Evolutionary conservation across 2,888 invertebrate genomes (phyloP), one percentile per base, ranked within the genome.

Genomic region (Mesorhabditis sp.): DNA sequence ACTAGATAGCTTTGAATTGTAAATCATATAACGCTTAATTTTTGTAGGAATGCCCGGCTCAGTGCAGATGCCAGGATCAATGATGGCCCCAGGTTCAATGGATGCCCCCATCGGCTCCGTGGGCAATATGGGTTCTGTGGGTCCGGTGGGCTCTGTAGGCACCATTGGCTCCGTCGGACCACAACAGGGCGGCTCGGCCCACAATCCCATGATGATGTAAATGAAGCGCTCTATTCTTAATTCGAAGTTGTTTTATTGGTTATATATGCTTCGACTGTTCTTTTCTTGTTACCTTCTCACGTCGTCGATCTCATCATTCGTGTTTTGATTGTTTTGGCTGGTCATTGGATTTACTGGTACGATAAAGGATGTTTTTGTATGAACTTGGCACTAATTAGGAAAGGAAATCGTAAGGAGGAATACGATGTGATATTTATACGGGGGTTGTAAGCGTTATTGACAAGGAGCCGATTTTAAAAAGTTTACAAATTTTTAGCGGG

Each of bases 101-200:
- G 28, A 28, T 28, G 28, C 28, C 28, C 28, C 28, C 1, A 28
- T 28, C 28, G 28, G 28, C 28, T 50, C 58, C 10, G 58, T 50
- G 58, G 58, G n/a, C n/a, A 50, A 50, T n/a, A 50, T 50, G 7
- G 58, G 58, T 50, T 50, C 58, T 50, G 58, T 50, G 58, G 58
- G 58, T 10, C 58, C 7, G n/a, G n/a, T 50, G 10, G 10, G 10
- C 58, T 50, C 58, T 13, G 58, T 50, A 13, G 58, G 58, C 58
- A 50, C 7, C n/a, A 50, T 50, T 10, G 58, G 58, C 7, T 50
- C 58, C 7, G 58, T 50, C 10, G 58, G 58, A n/a, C 28, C 28
- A 28, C 28, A 28, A 28, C 7, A 10, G 10, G 7, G 10, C 7
- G 58, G 58, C n/a, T 50, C 58, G 10, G 58, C n/a, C 7, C 58